phyloP scores from a whole-genome alignment of 2,113 vertebrate species.

The Megaleporinus macrocephalus region DNA sequence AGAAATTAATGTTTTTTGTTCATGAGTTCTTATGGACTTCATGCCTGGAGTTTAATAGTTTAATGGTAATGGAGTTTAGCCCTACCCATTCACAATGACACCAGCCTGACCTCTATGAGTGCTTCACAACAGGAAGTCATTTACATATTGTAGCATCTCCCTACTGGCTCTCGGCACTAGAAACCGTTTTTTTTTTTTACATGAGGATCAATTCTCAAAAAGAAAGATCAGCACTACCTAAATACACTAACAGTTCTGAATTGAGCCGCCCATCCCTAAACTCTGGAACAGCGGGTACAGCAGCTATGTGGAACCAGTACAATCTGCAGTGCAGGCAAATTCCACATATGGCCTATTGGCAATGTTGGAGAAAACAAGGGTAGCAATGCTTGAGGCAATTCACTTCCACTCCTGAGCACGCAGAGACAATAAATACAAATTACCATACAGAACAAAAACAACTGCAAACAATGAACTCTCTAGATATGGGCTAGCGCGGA shows the following conservation, averaged over 20 bases:
- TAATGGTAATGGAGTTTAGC: no score
- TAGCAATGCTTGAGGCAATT: constrained; percentile 10
- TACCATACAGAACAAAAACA: constrained; percentile 11
- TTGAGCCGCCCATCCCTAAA: not conserved
- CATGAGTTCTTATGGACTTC: no score
- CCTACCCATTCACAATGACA: no score
- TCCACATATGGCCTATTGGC: constrained; percentile 19
- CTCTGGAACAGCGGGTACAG: constrained; percentile 24
- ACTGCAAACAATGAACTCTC: constrained; percentile 3
- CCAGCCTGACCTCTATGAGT: no score
- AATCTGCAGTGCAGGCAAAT: constrained; percentile 1
- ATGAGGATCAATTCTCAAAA: not conserved
- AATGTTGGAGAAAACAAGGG: constrained; percentile 22
- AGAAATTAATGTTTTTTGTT: no score
- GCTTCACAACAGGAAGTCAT: no score
- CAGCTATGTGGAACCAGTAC: not conserved
- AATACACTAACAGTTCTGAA: not conserved
- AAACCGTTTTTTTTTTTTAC: no score
- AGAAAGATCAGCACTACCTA: not conserved
- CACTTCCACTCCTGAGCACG: not conserved
- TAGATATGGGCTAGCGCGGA: not conserved
- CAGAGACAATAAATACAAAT: constrained; percentile 26
- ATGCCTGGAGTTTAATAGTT: no score
- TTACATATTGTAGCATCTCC: no score
- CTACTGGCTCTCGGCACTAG: no score